Evolutionary conservation across 2,113 vertebrate genomes (phyloP), one percentile per base, ranked within the genome.

Genomic region (Hippocampus abdominalis): DNA sequence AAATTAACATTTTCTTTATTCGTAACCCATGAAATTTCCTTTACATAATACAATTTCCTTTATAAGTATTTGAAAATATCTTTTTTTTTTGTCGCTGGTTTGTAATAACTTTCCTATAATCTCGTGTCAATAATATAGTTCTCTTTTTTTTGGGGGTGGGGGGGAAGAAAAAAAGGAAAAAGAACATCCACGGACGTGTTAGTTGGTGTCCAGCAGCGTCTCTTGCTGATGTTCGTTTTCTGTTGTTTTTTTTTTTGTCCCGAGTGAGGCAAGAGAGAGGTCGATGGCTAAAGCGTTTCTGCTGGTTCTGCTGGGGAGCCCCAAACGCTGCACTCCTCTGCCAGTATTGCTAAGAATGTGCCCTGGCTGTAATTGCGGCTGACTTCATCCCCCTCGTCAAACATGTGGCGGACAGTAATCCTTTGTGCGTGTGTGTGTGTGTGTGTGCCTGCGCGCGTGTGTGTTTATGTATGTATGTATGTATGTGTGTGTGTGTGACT

Each of bases 41-140:
- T 90, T 84, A 92, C 61, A 89, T 76, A 76, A 88, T 87, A 88
- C 81, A 81, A 62, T 81, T 87, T 87, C 53, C 60, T 82, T 84
- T 86, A 84, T 85, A 85, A 62, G 87, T 91, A 92, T 91, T 89
- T 88, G 89, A 93, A 93, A 93, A 93, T 92, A 92, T 89, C 70
- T 83, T 84, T 66, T 63, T n/a, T n/a, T 42, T 49, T 65, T 64
- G 21, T 25, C 77, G 89, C 91, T 93, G 90, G 90, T 86, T 89
- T 91, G 83, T 85, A 83, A 86, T 85, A 90, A 82, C 69, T 88
- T 81, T 89, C 51, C 80, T 89, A 87, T 84, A 88, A 81, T 87
- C 66, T 89, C 61, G 70, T 92, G 89, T 88, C 57, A 88, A 89
- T 54, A 54, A 25, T 89, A 89, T 84, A 89, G 69, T 86, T 89